phyloP scores from a whole-genome alignment of 2,797 vertebrate genomes.

The Sebastes jordani region DNA sequence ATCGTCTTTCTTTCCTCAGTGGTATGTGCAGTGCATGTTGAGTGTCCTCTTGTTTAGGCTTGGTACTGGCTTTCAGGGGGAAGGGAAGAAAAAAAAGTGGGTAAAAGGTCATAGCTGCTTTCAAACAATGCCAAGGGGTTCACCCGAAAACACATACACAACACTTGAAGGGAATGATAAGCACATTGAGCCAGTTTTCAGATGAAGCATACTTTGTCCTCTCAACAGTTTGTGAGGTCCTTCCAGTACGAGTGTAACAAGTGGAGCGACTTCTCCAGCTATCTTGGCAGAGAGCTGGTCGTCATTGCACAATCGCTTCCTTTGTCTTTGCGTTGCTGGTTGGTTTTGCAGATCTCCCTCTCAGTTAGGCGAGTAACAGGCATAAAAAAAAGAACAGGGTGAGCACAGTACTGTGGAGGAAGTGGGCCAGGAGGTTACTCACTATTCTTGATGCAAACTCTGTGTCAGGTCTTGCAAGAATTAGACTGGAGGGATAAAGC shows the following conservation, averaged over 20 bases:
- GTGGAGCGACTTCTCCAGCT: background rate
- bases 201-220: background rate
- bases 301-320: background rate
- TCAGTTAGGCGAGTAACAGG: background rate
- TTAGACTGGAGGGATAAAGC: slow-evolving; percentile 3
- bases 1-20: background rate
- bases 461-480: background rate
- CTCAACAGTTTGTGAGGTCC: background rate
- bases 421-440: background rate
- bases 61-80: background rate
- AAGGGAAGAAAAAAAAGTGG: slow-evolving; percentile 39
- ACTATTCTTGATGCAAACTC: background rate
- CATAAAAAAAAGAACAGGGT: background rate
- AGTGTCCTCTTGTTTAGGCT: background rate
- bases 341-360: background rate
- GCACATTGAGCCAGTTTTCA: background rate
- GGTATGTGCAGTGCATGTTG: background rate
- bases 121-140: slow-evolving; percentile 1
- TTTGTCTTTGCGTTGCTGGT: background rate
- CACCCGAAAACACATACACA: background rate
- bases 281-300: background rate
- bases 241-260: background rate
- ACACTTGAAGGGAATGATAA: background rate
- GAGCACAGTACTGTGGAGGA: background rate
- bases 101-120: slow-evolving; percentile 64